phyloP scores from a whole-genome alignment of 64 coral and sea anemone genomes.

The Stylophora pistillata region DNA sequence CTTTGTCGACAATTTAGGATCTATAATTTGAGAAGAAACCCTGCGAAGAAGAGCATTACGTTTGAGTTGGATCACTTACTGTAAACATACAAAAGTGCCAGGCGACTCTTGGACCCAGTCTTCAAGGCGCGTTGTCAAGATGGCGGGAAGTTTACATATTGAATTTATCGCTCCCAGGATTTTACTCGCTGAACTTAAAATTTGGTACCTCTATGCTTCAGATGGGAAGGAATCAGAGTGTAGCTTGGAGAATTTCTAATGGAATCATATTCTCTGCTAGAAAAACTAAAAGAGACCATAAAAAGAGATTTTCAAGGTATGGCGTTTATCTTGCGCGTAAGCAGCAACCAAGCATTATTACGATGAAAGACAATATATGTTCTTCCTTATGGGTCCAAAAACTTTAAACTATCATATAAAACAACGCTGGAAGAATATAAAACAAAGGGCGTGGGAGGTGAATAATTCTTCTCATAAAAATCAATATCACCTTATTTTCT shows the following conservation, averaged over 20 bases:
- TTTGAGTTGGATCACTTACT: background rate
- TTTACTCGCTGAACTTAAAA: background rate
- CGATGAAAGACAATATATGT: too few species aligned
- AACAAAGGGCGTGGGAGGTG: too few species aligned
- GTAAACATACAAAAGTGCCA: constrained; percentile 8
- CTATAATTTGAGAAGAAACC: background rate
- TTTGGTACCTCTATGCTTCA: background rate
- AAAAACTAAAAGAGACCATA: constrained; percentile 65
- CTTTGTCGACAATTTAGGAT: background rate
- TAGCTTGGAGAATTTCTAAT: constrained; percentile 1
- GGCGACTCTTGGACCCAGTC: constrained; percentile 8
- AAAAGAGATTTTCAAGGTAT: constrained; percentile 67
- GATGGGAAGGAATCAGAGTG: background rate
- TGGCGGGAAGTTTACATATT: constrained; percentile 61
- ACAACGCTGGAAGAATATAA: too few species aligned
- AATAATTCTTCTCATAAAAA: too few species aligned
- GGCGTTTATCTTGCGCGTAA: background rate
- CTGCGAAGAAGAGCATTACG: background rate
- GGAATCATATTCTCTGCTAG: constrained; percentile 55
- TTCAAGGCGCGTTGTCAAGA: constrained; percentile 14
- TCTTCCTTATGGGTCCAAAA: too few species aligned
- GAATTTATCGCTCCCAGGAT: too few species aligned
- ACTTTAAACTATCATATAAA: too few species aligned
- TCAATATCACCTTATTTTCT: too few species aligned
- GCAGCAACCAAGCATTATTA: too few species aligned